Base-by-base conservation (phyloP, 1,140 invertebrate species). In the Caenorhabditis tropicalis region DNA sequence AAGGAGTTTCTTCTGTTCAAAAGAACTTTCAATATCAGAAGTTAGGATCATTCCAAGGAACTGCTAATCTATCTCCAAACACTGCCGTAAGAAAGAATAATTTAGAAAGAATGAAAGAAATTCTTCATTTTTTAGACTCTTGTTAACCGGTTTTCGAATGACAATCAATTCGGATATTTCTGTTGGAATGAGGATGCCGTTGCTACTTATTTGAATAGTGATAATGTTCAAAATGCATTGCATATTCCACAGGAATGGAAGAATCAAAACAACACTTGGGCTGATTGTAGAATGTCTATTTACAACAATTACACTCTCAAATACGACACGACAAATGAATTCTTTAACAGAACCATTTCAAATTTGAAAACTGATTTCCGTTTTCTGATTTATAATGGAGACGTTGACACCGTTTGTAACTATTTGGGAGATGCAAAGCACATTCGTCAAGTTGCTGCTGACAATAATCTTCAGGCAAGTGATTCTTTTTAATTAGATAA, bases 381-480 rank as follows among this genome's bases (percentile, higher is more conserved):
- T 39, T 65, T 87, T 46, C 56, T 93, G 36, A 89, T 93, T 19
- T 93, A 93, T 88, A 93, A 93, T 87, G 93, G 93, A 10, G 93
- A 93, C 89, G 90, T 93, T 9, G 93, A 93, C 85, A 92, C 93
- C 91, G 92, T 92, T 0, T 93, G 93, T 87, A 93, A 93, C 87
- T 93, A 92, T 86, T 88, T 93, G 1, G 92, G 93, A 60, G 92
- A 93, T 88, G 91, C 93, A 86, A 93, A 92, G 92, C 93, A 93
- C 89, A 90, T 92, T 19, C 27, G 27, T 16, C 46, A 80, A 16
- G 74, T 87, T 24, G 85, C 86, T 7, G 48, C 10, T 16, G n/a
- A 48, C 0, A 79, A 85, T 70, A 39, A n/a, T 53, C 53, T 87
- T 9, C 79, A 6, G 10, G 84, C 74, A 49, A 3, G 48, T 12